Evolutionary conservation across 2,888 invertebrate species (phyloP).

Genomic region (Rhamphomyia laevipes): DNA sequence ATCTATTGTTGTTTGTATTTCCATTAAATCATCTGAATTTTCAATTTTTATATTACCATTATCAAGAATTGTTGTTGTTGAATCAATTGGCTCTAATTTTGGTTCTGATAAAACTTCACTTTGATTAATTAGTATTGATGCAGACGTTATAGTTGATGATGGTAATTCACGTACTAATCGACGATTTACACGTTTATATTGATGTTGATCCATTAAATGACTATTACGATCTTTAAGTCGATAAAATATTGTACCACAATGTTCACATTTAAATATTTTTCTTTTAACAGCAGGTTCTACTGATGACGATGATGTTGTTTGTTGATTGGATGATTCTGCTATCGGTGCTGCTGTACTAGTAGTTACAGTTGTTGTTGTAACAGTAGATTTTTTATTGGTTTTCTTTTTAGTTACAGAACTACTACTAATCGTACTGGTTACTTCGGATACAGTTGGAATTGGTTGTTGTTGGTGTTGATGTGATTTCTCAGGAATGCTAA

Average conservation of each 20-base stretch:
- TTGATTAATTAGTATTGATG: conserved; percentile 14
- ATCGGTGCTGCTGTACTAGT: conserved; percentile 14
- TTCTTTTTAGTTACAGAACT: not conserved
- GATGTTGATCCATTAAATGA: conserved; percentile 33
- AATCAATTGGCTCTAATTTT: conserved; percentile 12
- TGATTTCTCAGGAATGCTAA: conserved; percentile 18
- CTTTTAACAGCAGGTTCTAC: conserved; percentile 5
- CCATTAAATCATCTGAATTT: not conserved
- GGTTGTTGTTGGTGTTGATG: conserved; percentile 12
- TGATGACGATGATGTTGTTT: not conserved
- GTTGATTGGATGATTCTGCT: conserved; percentile 6
- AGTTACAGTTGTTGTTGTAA: not conserved
- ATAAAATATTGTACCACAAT: conserved; percentile 30
- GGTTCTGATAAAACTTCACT: conserved; percentile 11
- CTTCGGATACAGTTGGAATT: conserved; percentile 11
- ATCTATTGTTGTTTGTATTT: conserved; percentile 11
- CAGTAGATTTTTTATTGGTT: conserved; percentile 5
- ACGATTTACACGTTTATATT: conserved; percentile 34
- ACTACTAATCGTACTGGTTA: conserved; percentile 10
- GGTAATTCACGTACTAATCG: conserved; percentile 28
- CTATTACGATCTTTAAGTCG: conserved; percentile 34
- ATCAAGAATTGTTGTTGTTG: too few relatives aligned
- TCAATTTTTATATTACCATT: not conserved
- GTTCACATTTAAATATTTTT: conserved; percentile 33
- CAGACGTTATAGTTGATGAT: conserved; percentile 17